phyloP scores from a whole-genome alignment of 2,113 vertebrate genomes.

The Bungarus multicinctus region DNA sequence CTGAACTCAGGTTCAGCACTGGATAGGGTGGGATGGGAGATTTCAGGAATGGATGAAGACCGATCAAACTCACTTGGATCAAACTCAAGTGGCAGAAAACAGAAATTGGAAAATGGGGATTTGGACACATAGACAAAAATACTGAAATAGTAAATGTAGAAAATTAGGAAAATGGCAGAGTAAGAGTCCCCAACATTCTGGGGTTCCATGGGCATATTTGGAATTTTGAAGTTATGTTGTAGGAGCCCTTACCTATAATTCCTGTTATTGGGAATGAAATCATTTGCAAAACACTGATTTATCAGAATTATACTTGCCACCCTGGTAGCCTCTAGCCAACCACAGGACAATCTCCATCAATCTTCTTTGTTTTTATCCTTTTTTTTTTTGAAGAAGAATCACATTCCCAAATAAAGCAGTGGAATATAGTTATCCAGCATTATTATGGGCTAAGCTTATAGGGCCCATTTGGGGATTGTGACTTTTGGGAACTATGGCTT shows the following conservation, averaged over 20 bases:
- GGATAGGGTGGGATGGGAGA: not conserved
- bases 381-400: not conserved
- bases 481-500: not conserved
- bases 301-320: not conserved
- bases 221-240: not conserved
- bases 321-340: not conserved
- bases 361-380: not conserved
- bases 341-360: not conserved
- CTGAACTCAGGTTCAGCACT: not conserved
- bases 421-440: not conserved
- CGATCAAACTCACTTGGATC: not conserved
- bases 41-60: not conserved
- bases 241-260: not conserved
- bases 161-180: not conserved
- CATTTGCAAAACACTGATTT: not conserved
- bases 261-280: not conserved
- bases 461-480: not conserved
- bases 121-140: not conserved
- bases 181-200: not conserved
- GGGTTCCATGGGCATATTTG: not conserved
- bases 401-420: not conserved
- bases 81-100: not conserved
- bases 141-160: not conserved
- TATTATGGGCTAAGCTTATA: not conserved
- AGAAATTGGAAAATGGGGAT: not conserved